These are phyloP conservation scores for Palythoa grandis DNA, from an alignment of 92 coral and sea anemone genomes.

Conservation along the genomic window DNA sequence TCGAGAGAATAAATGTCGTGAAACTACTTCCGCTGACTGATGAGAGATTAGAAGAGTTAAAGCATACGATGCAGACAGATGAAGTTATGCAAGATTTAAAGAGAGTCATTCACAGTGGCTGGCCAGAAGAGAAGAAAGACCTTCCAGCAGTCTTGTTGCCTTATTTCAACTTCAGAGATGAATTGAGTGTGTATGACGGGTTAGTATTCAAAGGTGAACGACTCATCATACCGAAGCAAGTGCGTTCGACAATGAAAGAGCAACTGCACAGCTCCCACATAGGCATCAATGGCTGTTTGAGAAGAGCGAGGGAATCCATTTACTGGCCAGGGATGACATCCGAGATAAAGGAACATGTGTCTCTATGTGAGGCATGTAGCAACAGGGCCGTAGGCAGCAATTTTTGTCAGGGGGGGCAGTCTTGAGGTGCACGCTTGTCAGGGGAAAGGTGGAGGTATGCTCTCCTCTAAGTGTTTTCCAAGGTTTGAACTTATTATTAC, in stretches of 20 bases:
- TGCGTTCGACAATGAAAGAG: constrained; percentile 22
- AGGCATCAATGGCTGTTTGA: constrained; percentile 61
- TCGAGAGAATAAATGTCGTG: constrained; percentile 57
- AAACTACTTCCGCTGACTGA: constrained; percentile 46
- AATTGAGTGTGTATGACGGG: constrained; percentile 47
- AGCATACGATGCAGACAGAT: constrained; percentile 29
- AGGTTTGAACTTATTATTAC: too few relatives aligned
- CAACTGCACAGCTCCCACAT: constrained; percentile 54
- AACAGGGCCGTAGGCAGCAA: too few relatives aligned
- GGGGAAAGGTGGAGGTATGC: too few relatives aligned
- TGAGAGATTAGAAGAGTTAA: constrained; percentile 44
- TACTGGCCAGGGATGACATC: constrained; percentile 62
- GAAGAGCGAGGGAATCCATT: constrained; percentile 63
- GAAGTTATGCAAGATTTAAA: constrained; percentile 50
- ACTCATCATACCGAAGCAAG: constrained; percentile 40
- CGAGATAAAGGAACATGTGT: constrained; percentile 46
- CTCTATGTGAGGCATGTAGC: constrained; percentile 51
- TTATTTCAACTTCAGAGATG: constrained; percentile 53
- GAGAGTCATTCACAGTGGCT: too few relatives aligned
- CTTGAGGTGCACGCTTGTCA: too few relatives aligned
- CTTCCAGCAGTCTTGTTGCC: constrained; percentile 52
- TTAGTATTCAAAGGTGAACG: constrained; percentile 51
- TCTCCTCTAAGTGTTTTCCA: too few relatives aligned
- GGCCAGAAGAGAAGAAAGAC: too few relatives aligned
- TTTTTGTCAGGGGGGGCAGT: too few relatives aligned